Evolutionary conservation across 37 sponge, comb jelly and placozoan genomes (phyloP).

Genomic region (Diacarnus erythraeanus): DNA sequence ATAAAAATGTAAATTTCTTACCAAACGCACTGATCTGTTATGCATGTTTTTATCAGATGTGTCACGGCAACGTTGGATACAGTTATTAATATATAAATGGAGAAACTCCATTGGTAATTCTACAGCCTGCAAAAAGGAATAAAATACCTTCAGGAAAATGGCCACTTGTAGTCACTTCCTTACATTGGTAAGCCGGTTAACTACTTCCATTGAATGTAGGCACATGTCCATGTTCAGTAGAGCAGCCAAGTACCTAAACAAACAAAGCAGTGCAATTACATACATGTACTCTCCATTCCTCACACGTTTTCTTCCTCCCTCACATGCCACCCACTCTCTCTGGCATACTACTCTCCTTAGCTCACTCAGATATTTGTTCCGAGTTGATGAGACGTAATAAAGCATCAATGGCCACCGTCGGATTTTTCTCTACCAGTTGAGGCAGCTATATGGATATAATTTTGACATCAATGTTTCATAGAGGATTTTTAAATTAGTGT

Average conservation of each 20-base stretch:
- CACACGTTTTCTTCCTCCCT: no score
- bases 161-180: background rate
- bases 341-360: no score
- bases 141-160: background rate
- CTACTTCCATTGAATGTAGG: conserved; percentile 98
- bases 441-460: conserved; percentile 87
- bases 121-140: conserved; percentile 69
- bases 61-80: conserved; percentile 86
- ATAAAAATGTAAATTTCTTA: background rate
- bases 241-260: conserved; percentile 71
- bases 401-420: conserved; percentile 87
- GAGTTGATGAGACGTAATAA: conserved; percentile 74
- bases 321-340: no score
- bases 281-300: no score
- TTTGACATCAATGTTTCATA: no score
- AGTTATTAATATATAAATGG: conserved; percentile 94
- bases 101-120: conserved; percentile 96
- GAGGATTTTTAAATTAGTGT: no score
- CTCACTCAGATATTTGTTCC: conserved; percentile 81
- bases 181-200: conserved; percentile 86
- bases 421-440: conserved; percentile 91
- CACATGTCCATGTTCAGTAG: conserved; percentile 97
- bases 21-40: conserved; percentile 87
- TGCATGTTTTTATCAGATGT: conserved; percentile 84
- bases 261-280: background rate